These are phyloP conservation scores for Calonectris borealis DNA, from an alignment of 2,113 vertebrate genomes.

Conservation along the genomic window DNA sequence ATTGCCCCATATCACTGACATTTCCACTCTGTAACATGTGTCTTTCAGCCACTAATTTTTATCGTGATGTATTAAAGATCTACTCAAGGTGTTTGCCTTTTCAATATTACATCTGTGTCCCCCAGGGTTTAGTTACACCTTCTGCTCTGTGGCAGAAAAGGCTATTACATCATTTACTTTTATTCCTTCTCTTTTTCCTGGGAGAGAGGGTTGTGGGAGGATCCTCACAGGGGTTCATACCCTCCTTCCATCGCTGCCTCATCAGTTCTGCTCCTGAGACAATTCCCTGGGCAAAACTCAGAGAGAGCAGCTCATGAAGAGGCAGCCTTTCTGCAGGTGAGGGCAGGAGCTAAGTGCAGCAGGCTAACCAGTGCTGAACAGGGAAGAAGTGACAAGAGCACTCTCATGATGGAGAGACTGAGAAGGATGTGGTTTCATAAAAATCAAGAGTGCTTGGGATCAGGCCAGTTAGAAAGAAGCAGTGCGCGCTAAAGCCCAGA, in stretches of 20 bases:
- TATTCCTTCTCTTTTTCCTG: neutral
- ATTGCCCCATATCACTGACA: fast-evolving
- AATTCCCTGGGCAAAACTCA: neutral
- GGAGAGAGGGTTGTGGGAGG: neutral
- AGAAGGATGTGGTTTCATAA: conserved; percentile 8
- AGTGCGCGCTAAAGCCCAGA: neutral
- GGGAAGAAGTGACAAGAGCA: neutral
- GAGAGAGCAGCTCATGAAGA: neutral
- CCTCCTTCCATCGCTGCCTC: neutral
- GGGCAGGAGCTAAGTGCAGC: conserved; percentile 27
- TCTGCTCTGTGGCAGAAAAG: neutral
- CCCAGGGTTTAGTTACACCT: neutral
- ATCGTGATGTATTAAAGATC: neutral
- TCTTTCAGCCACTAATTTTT: neutral
- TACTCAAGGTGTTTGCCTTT: neutral
- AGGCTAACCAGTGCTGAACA: neutral
- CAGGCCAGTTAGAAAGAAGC: neutral
- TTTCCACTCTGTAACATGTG: neutral
- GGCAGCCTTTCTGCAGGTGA: neutral
- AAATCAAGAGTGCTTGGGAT: conserved; percentile 29
- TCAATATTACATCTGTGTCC: neutral
- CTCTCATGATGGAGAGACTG: conserved; percentile 7
- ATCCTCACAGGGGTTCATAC: neutral
- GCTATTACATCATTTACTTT: neutral
- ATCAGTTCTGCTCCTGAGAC: neutral